phyloP scores from a whole-genome alignment of 2,113 vertebrate genomes.

The Anseranas semipalmata region DNA sequence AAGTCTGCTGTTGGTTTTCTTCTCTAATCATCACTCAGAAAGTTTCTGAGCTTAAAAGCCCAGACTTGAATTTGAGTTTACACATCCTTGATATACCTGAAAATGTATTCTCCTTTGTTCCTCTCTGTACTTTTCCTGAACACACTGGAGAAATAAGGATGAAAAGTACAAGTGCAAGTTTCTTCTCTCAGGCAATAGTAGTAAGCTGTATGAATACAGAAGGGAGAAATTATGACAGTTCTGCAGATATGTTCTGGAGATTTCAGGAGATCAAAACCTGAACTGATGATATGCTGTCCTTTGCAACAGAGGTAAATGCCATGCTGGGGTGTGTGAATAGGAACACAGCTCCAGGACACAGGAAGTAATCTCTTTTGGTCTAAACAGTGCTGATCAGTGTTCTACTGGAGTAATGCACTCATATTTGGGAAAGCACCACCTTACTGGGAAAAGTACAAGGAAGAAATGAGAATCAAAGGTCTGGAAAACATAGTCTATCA shows the following conservation, averaged over 20 bases:
- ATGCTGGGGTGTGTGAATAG: background rate
- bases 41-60: background rate
- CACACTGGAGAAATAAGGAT: background rate
- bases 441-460: background rate
- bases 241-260: background rate
- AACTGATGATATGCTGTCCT: background rate
- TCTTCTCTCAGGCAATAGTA: background rate
- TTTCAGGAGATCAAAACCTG: background rate
- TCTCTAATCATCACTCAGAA: background rate
- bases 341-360: background rate
- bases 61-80: background rate
- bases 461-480: background rate
- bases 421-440: background rate
- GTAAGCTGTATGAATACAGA: background rate
- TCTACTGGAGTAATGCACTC: background rate
- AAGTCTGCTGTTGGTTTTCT: background rate
- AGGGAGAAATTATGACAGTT: background rate
- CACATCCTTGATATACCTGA: background rate
- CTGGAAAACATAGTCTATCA: background rate
- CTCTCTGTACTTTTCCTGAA: background rate
- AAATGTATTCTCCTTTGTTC: background rate
- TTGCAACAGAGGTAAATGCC: background rate
- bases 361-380: background rate
- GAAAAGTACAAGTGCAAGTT: background rate
- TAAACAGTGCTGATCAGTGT: background rate